phyloP scores from a whole-genome alignment of 2,888 invertebrate genomes.

The Himalopsyche anomala region DNA sequence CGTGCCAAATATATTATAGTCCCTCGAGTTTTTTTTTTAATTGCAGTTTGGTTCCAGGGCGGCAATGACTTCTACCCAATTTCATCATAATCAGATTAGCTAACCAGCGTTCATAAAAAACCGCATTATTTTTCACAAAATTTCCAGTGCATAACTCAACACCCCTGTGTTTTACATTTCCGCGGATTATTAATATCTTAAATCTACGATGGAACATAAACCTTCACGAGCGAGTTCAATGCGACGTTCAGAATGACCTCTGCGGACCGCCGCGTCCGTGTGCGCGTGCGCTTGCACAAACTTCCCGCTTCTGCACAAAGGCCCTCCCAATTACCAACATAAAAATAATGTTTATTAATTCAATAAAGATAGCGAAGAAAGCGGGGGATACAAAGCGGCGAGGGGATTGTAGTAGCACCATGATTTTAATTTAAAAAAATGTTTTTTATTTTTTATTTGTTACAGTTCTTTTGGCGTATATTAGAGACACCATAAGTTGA shows the following conservation, averaged over 20 bases:
- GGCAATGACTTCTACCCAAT: too few species aligned
- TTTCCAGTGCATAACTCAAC: neutral
- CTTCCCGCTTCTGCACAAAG: slow-evolving; percentile 51
- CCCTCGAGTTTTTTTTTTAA: too few species aligned
- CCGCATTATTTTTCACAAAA: too few species aligned
- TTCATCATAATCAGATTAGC: too few species aligned
- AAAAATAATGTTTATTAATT: slow-evolving; percentile 65
- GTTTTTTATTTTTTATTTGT: too few species aligned
- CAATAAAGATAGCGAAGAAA: slow-evolving; percentile 60
- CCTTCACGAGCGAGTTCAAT: slow-evolving; percentile 48
- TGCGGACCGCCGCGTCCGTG: neutral
- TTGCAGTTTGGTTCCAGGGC: too few species aligned
- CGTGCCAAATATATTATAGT: too few species aligned
- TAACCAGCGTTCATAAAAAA: too few species aligned
- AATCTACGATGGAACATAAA: neutral
- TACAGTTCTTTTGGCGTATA: too few species aligned
- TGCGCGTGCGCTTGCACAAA: neutral
- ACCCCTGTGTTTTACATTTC: slow-evolving; percentile 16
- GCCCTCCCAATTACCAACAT: slow-evolving; percentile 63
- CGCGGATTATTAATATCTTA: slow-evolving; percentile 19
- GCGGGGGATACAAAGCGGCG: neutral
- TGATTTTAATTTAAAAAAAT: neutral
- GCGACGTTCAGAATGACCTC: slow-evolving; percentile 50
- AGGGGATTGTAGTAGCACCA: neutral
- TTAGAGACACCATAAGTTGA: too few species aligned